Evolutionary conservation across 2,113 vertebrate genomes (phyloP), one percentile per base, ranked within the genome.

Genomic region (Notothenia rossii): DNA sequence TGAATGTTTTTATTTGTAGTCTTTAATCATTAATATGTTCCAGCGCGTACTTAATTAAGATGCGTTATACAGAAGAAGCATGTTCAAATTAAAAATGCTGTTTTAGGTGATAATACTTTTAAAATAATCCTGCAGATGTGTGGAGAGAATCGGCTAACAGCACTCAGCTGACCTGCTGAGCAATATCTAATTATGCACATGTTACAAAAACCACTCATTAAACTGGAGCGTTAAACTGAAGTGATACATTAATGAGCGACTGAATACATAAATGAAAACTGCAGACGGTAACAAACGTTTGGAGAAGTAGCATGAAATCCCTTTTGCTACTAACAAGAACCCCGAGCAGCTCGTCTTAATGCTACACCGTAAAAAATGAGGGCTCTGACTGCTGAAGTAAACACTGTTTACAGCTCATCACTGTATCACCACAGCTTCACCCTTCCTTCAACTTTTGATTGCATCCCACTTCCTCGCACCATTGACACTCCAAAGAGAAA

Each of bases 161-260:
- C 63, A 58, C 65, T 85, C 83, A 72, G 68, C 49, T 71, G 71
- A 71, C 76, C 79, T 20, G 70, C 73, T 76, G 63, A 83, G 55
- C 50, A 79, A 63, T 58, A 82, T 70, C 83, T 14, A 72, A 77
- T 83, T 85, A 84, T 73, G 65, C 56, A 83, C 40, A 73, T 17
- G 43, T 36, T 29, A 71, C 29, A 33, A 80, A 86, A 84, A 71
- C 9, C 22, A 78, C 54, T 79, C 68, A 83, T 82, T 80, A 82
- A 61, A 77, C n/a, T 5, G 8, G 5, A 61, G 48, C 59, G 49
- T 72, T 77, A 84, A 83, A 84, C 58, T 36, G 48, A 85, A 78
- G 10, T 25, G 82, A 66, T 73, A 82, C 20, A 14, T 25, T 85
- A 83, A 86, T 85, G 43, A 90, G 62, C 1, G 54, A 64, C 33